Conservation (phyloP, 2,797 vertebrate genomes). For the Chiroxiphia lanceolata region DNA sequence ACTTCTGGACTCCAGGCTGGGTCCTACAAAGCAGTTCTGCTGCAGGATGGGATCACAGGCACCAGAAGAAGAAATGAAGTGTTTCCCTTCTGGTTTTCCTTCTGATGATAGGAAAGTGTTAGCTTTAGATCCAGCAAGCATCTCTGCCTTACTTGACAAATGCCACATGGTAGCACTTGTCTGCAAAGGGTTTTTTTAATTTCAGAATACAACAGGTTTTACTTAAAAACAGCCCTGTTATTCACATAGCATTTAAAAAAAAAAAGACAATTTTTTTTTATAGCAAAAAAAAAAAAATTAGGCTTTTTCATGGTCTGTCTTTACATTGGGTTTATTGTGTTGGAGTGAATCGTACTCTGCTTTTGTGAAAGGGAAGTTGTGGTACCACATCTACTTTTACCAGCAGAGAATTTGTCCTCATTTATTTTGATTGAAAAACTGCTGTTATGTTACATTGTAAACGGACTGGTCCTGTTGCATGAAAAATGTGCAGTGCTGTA, state of each 20-base stretch:
- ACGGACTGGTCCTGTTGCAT: neutral
- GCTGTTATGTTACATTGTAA: neutral
- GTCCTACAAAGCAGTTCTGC: neutral
- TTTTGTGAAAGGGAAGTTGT: neutral
- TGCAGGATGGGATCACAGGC: neutral
- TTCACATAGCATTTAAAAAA: neutral
- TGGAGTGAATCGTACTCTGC: neutral
- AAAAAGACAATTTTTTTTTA: neutral
- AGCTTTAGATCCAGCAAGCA: neutral
- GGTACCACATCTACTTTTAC: neutral
- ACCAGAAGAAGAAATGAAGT: neutral
- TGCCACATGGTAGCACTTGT: neutral
- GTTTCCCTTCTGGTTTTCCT: neutral
- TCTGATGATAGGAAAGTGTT: neutral
- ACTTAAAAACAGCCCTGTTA: neutral
- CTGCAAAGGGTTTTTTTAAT: neutral
- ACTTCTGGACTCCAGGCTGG: neutral
- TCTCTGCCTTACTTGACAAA: neutral
- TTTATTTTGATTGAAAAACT: constrained; percentile 34
- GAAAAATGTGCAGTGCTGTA: neutral
- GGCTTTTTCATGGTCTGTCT: neutral
- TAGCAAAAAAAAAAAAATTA: neutral
- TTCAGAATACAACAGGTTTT: neutral
- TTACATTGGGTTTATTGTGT: neutral
- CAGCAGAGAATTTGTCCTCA: constrained; percentile 36